A percentile compares a stretch with the other conserved stretches of the same genome.
Evolutionary conservation across 1,140 invertebrate genomes (phyloP).

Genomic region (Ericerus pela): DNA sequence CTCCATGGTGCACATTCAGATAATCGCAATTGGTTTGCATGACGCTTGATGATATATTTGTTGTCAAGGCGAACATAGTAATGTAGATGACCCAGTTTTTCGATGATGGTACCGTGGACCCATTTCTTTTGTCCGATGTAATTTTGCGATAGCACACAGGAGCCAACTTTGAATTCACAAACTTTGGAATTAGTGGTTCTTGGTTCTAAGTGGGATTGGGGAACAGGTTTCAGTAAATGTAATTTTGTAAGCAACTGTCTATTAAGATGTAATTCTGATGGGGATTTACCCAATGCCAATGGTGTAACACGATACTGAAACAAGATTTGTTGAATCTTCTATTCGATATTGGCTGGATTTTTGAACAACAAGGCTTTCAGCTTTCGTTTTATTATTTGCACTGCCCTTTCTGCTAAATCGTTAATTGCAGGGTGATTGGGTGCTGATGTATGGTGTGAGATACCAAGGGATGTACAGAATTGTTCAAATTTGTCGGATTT

Average conservation of each 20-base stretch:
- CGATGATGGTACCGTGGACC: neutral
- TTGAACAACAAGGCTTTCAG: slow-evolving; percentile 1
- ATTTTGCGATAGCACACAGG: neutral
- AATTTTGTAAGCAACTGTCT: neutral
- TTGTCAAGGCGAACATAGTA: neutral
- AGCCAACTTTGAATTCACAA: neutral
- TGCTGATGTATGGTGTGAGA: slow-evolving; percentile 13
- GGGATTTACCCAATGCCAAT: neutral
- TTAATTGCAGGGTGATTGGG: slow-evolving; percentile 19
- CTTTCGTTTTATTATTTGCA: slow-evolving; percentile 13
- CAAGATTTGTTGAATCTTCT: neutral
- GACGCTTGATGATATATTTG: neutral
- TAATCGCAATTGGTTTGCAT: neutral
- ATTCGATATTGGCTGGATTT: neutral
- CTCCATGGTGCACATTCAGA: too few species aligned
- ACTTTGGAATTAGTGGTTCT: neutral
- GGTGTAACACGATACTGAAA: neutral
- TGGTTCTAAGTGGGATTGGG: neutral
- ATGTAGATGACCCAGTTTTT: neutral
- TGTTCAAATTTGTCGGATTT: slow-evolving; percentile 11
- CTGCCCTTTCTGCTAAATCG: slow-evolving; percentile 11
- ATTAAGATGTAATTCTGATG: neutral
- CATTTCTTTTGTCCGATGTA: neutral
- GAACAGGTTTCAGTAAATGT: too few species aligned
- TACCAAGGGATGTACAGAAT: slow-evolving; percentile 15